Percentiles rank a stretch among this genome's conserved stretches.
phyloP scores from a whole-genome alignment of 2,888 invertebrate genomes.

The Campopleginae sp. region DNA sequence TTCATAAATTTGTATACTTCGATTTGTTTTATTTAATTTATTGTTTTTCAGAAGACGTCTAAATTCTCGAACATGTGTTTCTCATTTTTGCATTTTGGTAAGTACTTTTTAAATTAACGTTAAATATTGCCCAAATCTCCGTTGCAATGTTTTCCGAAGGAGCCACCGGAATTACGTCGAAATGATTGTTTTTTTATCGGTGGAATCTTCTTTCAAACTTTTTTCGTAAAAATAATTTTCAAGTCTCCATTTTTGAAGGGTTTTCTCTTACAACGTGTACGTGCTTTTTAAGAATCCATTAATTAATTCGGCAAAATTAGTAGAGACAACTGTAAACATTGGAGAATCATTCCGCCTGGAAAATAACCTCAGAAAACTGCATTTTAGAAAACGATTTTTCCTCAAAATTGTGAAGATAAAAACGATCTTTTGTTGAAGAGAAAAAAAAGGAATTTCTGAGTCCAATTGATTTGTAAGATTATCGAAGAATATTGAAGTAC shows the following conservation, averaged over 20 bases:
- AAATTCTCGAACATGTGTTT: neutral
- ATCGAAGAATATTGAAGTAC: conserved; percentile 50
- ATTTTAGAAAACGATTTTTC: neutral
- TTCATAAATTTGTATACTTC: neutral
- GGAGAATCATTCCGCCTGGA: neutral
- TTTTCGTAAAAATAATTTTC: too few species aligned
- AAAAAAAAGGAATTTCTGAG: conserved; percentile 35
- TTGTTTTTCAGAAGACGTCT: neutral
- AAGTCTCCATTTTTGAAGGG: too few species aligned
- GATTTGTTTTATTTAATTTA: neutral
- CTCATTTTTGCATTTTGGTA: too few species aligned
- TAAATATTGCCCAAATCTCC: too few species aligned
- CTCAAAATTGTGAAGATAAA: neutral
- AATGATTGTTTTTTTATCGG: neutral
- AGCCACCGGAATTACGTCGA: neutral
- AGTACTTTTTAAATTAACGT: too few species aligned
- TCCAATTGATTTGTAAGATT: conserved; percentile 32
- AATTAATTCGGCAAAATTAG: neutral
- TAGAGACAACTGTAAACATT: neutral
- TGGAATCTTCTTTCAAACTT: too few species aligned
- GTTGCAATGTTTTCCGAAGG: neutral
- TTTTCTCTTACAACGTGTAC: too few species aligned
- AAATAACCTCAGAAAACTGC: neutral
- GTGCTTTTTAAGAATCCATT: too few species aligned
- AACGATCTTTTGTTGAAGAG: neutral